Conservation (phyloP, 1,140 invertebrate species). For the Meloidogyne chitwoodi region DNA sequence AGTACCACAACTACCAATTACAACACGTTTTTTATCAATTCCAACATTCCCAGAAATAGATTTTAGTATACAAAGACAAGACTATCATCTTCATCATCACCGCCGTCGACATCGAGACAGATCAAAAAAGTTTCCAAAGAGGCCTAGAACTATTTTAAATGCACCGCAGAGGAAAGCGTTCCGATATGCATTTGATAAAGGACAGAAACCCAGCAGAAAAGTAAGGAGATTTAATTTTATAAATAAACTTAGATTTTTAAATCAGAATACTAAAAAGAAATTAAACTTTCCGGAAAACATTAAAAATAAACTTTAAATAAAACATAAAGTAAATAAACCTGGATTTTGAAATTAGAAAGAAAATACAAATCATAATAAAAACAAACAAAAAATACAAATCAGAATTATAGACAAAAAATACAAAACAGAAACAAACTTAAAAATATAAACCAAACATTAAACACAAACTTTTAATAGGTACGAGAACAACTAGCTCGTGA, state of each 20-base stretch:
- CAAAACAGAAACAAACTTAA: neutral
- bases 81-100: neutral
- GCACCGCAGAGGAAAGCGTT: constrained; percentile 35
- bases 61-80: constrained; percentile 2
- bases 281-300: too few species aligned
- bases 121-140: constrained; percentile 33
- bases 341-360: neutral
- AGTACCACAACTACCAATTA: neutral
- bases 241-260: neutral
- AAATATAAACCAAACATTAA: neutral
- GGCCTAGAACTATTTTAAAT: constrained; percentile 38
- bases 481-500: constrained; percentile 75
- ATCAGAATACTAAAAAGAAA: neutral
- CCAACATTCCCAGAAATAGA: constrained; percentile 15
- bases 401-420: neutral
- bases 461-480: constrained; percentile 3
- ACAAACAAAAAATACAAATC: neutral
- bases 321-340: neutral
- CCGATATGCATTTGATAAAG: constrained; percentile 35
- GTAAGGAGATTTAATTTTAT: constrained; percentile 66
- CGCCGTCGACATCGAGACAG: neutral
- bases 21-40: constrained; percentile 10
- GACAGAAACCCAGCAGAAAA: constrained; percentile 55
- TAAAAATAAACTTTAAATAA: too few species aligned
- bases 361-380: too few species aligned